Base-by-base conservation (phyloP, 2,888 invertebrate genomes). In the Catocala fraxini region DNA sequence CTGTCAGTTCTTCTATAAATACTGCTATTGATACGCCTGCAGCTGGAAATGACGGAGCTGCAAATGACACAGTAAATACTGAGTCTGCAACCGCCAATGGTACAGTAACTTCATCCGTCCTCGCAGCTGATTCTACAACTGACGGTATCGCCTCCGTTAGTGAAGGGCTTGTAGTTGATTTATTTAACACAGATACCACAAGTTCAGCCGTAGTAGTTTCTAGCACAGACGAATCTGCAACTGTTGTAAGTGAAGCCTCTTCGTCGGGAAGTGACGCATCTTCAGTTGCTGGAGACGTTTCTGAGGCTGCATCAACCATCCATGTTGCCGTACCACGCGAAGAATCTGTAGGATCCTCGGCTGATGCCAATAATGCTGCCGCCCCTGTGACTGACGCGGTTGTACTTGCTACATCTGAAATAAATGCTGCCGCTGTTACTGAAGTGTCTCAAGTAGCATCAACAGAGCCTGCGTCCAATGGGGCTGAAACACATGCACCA, bases 251-350 rank as follows among this genome's bases (percentile, higher is more conserved):
- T 52, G 45, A 47, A 56, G 56, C 60, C 43, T 41, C 53, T 53
- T 15, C 58, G 6, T 33, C 33, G 9, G 39, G 7, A 9, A 33
- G 39, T 10, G 25, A 41, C 4, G 10, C 9, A 11, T 7, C 46
- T 4, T 10, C 56, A 42, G 52, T 51, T n/a, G 25, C 25, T 25
- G 25, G 25, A 25, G 25, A 25, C 25, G 25, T 25, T 25, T 25
- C 25, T 25, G 13, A 43, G 11, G 47, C 51, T 34, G 54, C 52
- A 57, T 25, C 51, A 33, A 9, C 57, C 63, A 56, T 48, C 13
- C 46, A 46, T 6, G 46, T n/a, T 10, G 45, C 58, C 0, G 47
- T 42, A 43, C 49, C 43, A 41, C 5, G 13, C 7, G 35, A 57
- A 45, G 3, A 39, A 41, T 12, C 35, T 51, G 51, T 9, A 25